phyloP scores from a whole-genome alignment of 2,113 vertebrate genomes.

The Rostratula benghalensis region DNA sequence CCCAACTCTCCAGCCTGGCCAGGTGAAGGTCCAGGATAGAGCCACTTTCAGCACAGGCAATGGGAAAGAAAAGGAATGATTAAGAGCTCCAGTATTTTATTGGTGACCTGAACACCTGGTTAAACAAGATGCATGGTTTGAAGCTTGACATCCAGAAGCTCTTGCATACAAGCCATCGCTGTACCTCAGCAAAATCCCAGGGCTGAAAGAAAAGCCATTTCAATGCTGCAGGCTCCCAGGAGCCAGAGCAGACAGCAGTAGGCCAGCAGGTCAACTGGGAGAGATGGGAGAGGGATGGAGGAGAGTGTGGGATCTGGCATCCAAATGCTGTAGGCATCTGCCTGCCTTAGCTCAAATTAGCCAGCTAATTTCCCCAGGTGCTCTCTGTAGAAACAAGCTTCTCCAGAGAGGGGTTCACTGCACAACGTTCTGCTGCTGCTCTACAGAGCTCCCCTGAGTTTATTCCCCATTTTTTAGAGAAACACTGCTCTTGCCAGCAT shows the following conservation, averaged over 20 bases:
- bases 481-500: background rate
- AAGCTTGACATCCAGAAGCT: background rate
- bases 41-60: background rate
- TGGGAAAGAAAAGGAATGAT: background rate
- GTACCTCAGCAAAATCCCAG: background rate
- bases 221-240: background rate
- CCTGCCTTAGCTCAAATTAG: background rate
- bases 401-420: background rate
- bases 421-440: background rate
- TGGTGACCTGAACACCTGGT: background rate
- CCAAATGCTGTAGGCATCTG: background rate
- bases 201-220: background rate
- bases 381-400: background rate
- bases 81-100: conserved; percentile 25
- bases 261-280: background rate
- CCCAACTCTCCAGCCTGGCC: too few relatives aligned
- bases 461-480: background rate
- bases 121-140: background rate
- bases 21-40: background rate
- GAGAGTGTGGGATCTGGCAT: background rate
- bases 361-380: background rate
- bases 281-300: background rate
- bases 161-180: background rate
- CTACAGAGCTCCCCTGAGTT: background rate
- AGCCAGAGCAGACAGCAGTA: background rate